Evolutionary conservation across 2,888 invertebrate genomes (phyloP), one percentile per base, ranked within the genome.

Genomic region (Oscheius onirici): DNA sequence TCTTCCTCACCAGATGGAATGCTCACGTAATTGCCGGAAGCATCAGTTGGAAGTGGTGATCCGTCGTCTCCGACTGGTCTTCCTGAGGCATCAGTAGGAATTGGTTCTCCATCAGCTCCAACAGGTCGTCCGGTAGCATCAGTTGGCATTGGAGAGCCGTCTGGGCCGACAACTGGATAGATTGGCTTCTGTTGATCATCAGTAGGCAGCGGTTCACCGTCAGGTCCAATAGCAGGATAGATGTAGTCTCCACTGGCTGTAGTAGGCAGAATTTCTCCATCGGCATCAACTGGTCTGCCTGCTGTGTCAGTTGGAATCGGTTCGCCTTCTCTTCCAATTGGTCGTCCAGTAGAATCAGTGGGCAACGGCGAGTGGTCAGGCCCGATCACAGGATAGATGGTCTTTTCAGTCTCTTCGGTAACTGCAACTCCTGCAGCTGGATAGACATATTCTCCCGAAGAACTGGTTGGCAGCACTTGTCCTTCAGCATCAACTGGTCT

Each of bases 1-100:
- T 10, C 22, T 10, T 20, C 13, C 70, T 69, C 55, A 57, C 57
- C 34, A n/a, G 24, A 11, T 41, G 72, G 66, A 11, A 75, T 46
- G 10, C 40, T 44, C 22, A 77, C 70, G 40, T 69, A 69, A 40
- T 70, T 74, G 44, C 80, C 80, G 26, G 44, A 13, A 17, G 55
- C 49, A 54, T 83, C 83, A 24, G 83, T 83, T 22, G 81, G 81
- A 28, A 82, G 70, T 13, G 71, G 75, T 13, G 55, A 70, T 28
- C 75, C 76, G 34, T 74, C 73, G 20, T 26, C 55, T 11, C 67
- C 66, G 11, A 80, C 55, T 41, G 74, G 75, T 49, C 49, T 71
- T 40, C 84, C 84, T 15, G 44, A 51, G 10, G 72, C 71, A 58
- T 84, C 81, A 11, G 75, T 79, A 10, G 82, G 65, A 6, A 82